Percentiles rank a stretch among this genome's conserved stretches.
These are phyloP conservation scores for Drosophila hydei DNA, from an alignment of 1,140 invertebrate genomes.

Conservation along the genomic window DNA sequence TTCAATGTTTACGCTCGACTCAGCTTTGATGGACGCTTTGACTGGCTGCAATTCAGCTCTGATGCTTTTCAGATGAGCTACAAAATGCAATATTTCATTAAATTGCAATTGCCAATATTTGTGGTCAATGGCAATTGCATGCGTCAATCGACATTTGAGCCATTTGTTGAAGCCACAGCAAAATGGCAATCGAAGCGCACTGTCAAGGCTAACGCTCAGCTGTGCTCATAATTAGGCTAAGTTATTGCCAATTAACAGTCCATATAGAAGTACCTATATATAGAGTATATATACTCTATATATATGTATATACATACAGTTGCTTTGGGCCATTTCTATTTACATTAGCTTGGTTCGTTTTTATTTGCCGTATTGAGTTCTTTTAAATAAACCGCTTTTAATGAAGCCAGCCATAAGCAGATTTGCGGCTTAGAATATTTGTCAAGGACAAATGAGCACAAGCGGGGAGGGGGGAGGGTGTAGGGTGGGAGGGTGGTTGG, in stretches of 20 bases:
- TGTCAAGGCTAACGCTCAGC: constrained; percentile 15
- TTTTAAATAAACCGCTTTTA: constrained; percentile 78
- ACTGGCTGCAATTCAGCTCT: neutral
- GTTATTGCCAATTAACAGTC: constrained; percentile 32
- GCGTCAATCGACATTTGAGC: neutral
- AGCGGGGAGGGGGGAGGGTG: neutral
- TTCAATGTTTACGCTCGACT: too few relatives aligned
- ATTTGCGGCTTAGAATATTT: constrained; percentile 82
- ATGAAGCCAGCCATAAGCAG: constrained; percentile 77
- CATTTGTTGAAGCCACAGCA: neutral
- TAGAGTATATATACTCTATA: neutral
- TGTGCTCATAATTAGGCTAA: constrained; percentile 35
- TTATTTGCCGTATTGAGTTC: constrained; percentile 44
- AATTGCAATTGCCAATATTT: constrained; percentile 1
- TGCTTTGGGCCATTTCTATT: constrained; percentile 14
- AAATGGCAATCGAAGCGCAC: too few relatives aligned
- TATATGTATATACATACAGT: neutral
- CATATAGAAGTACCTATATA: neutral
- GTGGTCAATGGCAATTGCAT: neutral
- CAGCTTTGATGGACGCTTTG: neutral
- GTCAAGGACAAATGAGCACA: constrained; percentile 62
- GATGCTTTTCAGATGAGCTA: neutral
- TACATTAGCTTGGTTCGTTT: constrained; percentile 17
- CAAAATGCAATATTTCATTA: neutral
- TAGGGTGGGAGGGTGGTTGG: neutral